Base-by-base conservation (phyloP, 1,140 invertebrate genomes). In the Oncopeltus fasciatus region DNA sequence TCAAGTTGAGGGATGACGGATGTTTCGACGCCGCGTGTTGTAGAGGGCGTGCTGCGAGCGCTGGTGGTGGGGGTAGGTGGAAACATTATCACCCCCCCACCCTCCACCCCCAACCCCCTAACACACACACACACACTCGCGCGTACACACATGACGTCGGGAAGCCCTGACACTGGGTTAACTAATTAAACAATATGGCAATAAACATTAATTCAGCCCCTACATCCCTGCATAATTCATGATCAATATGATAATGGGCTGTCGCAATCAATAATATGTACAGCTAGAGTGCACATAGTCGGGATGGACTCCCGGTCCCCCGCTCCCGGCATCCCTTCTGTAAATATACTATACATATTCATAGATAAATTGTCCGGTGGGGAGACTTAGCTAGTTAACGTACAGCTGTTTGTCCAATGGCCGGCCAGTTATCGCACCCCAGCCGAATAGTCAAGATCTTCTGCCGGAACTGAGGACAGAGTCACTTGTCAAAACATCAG, bases 111-210 rank as follows among this genome's bases (percentile, higher is more conserved):
- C 20, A 26, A 24, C 44, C 44, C n/a, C n/a, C n/a, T n/a, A n/a
- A n/a, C n/a, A n/a, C n/a, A n/a, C n/a, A n/a, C n/a, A n/a, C n/a
- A n/a, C n/a, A n/a, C n/a, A n/a, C n/a, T n/a, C n/a, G n/a, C n/a
- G n/a, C n/a, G n/a, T n/a, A n/a, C n/a, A n/a, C n/a, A n/a, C n/a
- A n/a, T n/a, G n/a, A n/a, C n/a, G 24, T 18, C 49, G n/a, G 49
- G 31, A 38, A 38, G 31, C 31, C 14, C 49, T 53, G 49, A 53
- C 49, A 53, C 49, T 53, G 49, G 49, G 18, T 53, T 53, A 53
- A 53, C 28, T 57, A 57, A 57, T 57, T 57, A 57, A 57, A 57
- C 56, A 57, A 57, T 57, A 57, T 57, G 56, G 28, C 56, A 57
- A 57, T 57, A 57, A 57, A 57, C 56, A 57, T 57, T 57, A 57